phyloP scores from a whole-genome alignment of 2,797 vertebrate species.

The Cephalopachus bancanus region DNA sequence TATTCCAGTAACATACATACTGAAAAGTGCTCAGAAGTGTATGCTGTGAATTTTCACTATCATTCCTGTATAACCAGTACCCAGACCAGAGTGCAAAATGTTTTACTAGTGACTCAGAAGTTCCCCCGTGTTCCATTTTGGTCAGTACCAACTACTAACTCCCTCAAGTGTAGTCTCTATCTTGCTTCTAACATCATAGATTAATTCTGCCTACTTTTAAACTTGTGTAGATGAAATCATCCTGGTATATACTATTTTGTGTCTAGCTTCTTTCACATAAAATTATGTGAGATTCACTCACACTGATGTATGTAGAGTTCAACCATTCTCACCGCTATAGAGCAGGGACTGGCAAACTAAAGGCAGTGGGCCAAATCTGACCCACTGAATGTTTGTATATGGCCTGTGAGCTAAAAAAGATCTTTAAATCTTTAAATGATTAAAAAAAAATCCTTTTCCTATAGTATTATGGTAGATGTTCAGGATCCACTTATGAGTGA shows the following conservation, averaged over 20 bases:
- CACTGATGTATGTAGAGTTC: background rate
- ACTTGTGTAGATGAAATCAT: background rate
- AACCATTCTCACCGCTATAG: slow-evolving; percentile 16
- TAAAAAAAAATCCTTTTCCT: background rate
- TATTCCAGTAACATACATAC: slow-evolving; percentile 11
- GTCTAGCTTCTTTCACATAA: slow-evolving; percentile 54
- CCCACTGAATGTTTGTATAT: background rate
- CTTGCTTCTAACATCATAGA: slow-evolving; percentile 18
- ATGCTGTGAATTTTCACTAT: slow-evolving; percentile 8
- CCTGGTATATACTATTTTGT: background rate
- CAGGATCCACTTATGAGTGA: no score
- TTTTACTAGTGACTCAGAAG: background rate
- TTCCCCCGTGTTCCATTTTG: background rate
- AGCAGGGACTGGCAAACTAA: background rate
- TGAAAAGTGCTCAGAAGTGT: background rate
- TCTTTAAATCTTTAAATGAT: slow-evolving; percentile 7
- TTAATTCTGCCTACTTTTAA: slow-evolving; percentile 20
- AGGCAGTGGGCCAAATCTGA: background rate
- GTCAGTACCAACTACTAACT: background rate
- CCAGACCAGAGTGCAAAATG: background rate
- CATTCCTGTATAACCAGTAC: background rate
- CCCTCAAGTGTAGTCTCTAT: background rate
- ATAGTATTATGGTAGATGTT: no score
- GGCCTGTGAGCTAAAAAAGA: background rate
- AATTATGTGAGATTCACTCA: slow-evolving; percentile 45